A percentile compares a stretch with the other conserved stretches of the same genome.
These are phyloP conservation scores for Caenorhabditis sinica DNA, from an alignment of 2,888 invertebrate genomes.

Conservation along the genomic window DNA sequence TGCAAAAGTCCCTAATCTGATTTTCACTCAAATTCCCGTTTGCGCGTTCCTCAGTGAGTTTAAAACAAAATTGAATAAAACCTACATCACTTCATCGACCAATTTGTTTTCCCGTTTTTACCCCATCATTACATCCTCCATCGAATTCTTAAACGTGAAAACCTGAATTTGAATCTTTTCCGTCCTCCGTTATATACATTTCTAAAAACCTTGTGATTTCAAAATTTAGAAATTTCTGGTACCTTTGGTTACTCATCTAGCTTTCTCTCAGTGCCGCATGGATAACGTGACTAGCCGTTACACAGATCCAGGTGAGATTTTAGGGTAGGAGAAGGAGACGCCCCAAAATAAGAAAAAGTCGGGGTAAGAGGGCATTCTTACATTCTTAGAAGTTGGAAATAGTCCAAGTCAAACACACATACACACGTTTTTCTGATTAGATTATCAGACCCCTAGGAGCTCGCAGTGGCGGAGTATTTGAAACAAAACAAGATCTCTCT, in stretches of 20 bases:
- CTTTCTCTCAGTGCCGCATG: conserved; percentile 2
- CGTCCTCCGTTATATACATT: neutral
- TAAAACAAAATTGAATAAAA: neutral
- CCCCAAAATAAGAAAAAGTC: no score
- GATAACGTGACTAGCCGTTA: conserved; percentile 52
- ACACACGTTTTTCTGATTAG: conserved; percentile 15
- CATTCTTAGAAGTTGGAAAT: conserved; percentile 11
- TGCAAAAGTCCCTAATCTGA: neutral
- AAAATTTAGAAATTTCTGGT: neutral
- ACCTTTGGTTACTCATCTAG: neutral
- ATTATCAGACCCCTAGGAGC: neutral
- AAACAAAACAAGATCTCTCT: conserved; percentile 15
- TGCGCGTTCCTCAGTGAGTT: neutral
- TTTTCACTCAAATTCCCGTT: neutral
- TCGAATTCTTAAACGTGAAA: neutral
- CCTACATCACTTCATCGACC: neutral
- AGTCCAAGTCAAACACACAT: conserved; percentile 1
- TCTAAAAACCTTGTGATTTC: neutral
- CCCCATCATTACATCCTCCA: neutral
- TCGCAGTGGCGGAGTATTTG: neutral
- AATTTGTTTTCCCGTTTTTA: neutral
- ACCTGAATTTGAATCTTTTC: neutral
- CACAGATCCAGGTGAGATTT: conserved; percentile 58
- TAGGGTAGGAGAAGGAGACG: neutral
- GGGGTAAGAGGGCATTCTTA: no score